Percentiles rank a stretch among this genome's conserved stretches.
Conservation (phyloP, 2,888 invertebrate species). For the Calliopum simillimum region DNA sequence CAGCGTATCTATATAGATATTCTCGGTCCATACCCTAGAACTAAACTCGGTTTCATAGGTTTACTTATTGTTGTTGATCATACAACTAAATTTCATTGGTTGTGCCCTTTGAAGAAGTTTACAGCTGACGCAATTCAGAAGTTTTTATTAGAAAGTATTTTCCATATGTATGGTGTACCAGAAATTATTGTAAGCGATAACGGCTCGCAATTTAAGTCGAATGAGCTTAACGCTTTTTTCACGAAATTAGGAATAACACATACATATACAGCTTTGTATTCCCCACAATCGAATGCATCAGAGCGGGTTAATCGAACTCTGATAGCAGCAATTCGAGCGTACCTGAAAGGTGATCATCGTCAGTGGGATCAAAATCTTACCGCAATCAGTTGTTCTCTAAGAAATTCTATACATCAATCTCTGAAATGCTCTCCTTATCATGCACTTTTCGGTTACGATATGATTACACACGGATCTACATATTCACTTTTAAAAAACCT, state of each 20-base stretch:
- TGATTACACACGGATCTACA: no score
- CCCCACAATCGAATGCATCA: constrained; percentile 5
- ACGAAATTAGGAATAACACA: not conserved
- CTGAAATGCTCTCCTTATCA: constrained; percentile 2
- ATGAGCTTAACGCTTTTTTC: no score
- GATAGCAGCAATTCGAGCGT: no score
- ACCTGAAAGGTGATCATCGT: no score
- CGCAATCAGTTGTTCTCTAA: not conserved
- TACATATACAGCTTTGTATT: constrained; percentile 4
- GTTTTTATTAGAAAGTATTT: no score
- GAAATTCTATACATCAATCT: constrained; percentile 6
- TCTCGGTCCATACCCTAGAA: constrained; percentile 19
- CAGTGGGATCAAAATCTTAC: not conserved
- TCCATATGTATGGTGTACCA: no score
- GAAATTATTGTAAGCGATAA: no score
- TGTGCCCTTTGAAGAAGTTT: constrained; percentile 25
- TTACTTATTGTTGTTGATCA: constrained; percentile 28
- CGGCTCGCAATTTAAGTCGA: no score
- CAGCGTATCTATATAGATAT: no score
- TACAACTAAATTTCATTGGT: constrained; percentile 25
- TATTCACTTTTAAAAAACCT: not conserved
- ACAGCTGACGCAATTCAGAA: not conserved
- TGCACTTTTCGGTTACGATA: constrained; percentile 10
- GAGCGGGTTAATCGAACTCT: constrained; percentile 8
- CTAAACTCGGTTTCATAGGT: constrained; percentile 13